Conservation (phyloP, 2,888 invertebrate species). For the Eristalinus sepulchralis region DNA sequence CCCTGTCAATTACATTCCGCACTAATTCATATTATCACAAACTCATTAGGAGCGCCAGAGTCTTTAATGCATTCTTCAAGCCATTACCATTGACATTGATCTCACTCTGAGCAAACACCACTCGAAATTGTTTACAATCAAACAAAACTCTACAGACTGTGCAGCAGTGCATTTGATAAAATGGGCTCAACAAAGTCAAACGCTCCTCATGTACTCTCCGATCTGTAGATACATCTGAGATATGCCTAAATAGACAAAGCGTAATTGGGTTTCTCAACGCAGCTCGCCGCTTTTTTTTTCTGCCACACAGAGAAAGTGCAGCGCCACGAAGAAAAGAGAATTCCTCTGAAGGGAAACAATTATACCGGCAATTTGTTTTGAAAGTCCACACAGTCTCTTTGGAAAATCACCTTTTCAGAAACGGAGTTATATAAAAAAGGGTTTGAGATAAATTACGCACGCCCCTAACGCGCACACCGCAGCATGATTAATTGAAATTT, state of each 20-base stretch:
- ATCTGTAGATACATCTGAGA: constrained; percentile 18
- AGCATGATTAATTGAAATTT: constrained; percentile 51
- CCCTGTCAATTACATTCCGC: background rate
- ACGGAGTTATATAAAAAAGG: constrained; percentile 29
- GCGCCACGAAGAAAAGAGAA: constrained; percentile 38
- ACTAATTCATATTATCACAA: background rate
- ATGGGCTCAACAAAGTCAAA: background rate
- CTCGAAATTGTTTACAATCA: background rate
- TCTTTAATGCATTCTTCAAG: background rate
- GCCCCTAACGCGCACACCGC: constrained; percentile 29
- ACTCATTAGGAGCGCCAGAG: background rate
- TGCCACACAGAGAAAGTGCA: constrained; percentile 40
- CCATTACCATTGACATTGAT: background rate
- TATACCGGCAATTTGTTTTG: constrained; percentile 42
- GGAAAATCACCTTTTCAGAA: constrained; percentile 34
- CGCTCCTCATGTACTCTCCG: background rate
- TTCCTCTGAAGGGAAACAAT: constrained; percentile 44
- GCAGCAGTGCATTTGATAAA: background rate
- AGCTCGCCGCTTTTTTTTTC: background rate
- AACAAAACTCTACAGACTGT: background rate
- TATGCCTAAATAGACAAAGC: constrained; percentile 13
- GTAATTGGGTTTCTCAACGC: constrained; percentile 15
- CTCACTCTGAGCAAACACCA: background rate
- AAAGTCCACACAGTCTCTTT: constrained; percentile 43
- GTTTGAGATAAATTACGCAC: constrained; percentile 42